A percentile compares a stretch with the other conserved stretches of the same genome.
Evolutionary conservation across 2,888 invertebrate genomes (phyloP).

Genomic region (Mayetiola destructor): DNA sequence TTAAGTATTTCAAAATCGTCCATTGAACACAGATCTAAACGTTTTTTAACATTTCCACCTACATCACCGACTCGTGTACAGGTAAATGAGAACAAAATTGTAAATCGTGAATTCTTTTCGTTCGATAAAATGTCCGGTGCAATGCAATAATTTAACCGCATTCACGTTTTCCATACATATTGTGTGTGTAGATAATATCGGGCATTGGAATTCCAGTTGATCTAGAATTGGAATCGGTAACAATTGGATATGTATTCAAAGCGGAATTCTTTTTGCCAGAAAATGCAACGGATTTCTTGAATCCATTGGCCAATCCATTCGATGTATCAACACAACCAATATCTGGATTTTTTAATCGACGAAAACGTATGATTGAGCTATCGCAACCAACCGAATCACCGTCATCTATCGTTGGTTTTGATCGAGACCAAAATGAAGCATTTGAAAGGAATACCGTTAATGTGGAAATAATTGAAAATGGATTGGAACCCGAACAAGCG

Average conservation of each 20-base stretch:
- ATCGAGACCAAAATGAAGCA: background rate
- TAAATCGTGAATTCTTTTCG: background rate
- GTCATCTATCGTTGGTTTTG: background rate
- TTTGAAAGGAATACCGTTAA: conserved; percentile 14
- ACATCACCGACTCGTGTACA: conserved; percentile 30
- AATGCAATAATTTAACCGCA: background rate
- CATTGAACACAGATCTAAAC: conserved; percentile 22
- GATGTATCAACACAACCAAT: background rate
- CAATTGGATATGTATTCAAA: conserved; percentile 19
- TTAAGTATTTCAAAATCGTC: background rate
- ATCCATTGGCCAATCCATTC: conserved; percentile 1
- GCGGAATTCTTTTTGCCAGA: conserved; percentile 19
- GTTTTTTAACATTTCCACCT: conserved; percentile 28
- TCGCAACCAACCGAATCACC: background rate
- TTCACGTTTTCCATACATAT: background rate
- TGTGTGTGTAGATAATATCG: conserved; percentile 17
- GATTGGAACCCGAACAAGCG: background rate
- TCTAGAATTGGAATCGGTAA: conserved; percentile 17
- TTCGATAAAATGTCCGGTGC: too few relatives aligned
- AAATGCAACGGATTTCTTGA: conserved; percentile 14
- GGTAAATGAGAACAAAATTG: conserved; percentile 21
- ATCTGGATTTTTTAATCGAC: background rate
- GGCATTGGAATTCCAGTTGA: conserved; percentile 20
- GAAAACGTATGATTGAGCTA: background rate
- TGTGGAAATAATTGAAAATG: background rate